Base-by-base conservation (phyloP, 2,888 invertebrate genomes). In the Linnaemya tessellans region DNA sequence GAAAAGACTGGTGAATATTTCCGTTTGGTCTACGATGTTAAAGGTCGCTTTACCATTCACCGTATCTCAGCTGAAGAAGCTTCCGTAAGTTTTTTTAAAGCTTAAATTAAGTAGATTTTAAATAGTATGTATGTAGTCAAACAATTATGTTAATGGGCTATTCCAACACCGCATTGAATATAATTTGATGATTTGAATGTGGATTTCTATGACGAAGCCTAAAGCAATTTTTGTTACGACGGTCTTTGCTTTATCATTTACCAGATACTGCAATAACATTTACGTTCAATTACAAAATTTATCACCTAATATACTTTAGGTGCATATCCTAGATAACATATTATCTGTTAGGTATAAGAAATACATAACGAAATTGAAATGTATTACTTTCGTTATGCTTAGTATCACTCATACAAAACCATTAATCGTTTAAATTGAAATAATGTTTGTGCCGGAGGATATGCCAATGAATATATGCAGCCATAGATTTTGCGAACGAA, bases 1-100 rank as follows among this genome's bases (percentile, higher is more conserved):
- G 99, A 99, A 91, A 99, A 98, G 94, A 99, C 99, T 85, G 97
- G 97, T 89, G 99, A 99, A 94, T 95, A 97, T 93, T 99, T 99
- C 96, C 95, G 99, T 88, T 94, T 99, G 89, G 97, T 99, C 91
- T 99, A 99, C 93, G 99, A 99, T 93, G 98, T 99, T 58, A 99
- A 99, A 93, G 99, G 99, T 86, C 95, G 99, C 90, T 99, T 99
- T 93, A 97, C 98, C 88, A 97, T 99, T 88, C 99, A 99, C 93
- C 96, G 99, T 90, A 99, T 99, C 91, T 97, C 98, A 73, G 95
- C 96, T 77, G 98, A 98, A 92, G 99, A 99, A 94, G 99, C 99
- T 58, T 98, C 98, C 95, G 98, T 98, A 93, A 81, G 89, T 87
- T 49, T 13, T 25, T 51, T 54, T 54, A 46, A 22, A 22, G 25